Conservation (phyloP, 2,888 invertebrate species). For the Cephalotes varians region DNA sequence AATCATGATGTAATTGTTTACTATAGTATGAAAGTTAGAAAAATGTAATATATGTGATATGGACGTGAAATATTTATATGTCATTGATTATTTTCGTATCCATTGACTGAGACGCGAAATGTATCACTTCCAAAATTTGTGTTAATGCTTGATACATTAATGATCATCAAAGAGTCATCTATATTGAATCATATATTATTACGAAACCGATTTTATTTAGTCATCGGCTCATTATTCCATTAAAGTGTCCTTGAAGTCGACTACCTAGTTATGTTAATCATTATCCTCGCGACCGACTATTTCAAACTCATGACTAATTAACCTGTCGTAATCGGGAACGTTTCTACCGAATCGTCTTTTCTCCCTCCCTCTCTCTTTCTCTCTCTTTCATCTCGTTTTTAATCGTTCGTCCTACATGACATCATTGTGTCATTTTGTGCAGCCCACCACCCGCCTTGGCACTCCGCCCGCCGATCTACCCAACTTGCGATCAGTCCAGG, state of each 20-base stretch:
- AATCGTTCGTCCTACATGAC: conserved; percentile 79
- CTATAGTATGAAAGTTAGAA: neutral
- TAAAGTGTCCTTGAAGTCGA: conserved; percentile 63
- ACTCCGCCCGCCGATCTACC: conserved; percentile 83
- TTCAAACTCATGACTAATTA: conserved; percentile 70
- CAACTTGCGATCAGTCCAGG: conserved; percentile 84
- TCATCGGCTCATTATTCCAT: conserved; percentile 53
- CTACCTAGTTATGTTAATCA: conserved; percentile 42
- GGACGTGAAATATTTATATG: neutral
- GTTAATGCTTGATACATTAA: neutral
- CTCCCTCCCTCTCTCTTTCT: neutral
- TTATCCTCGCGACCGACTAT: conserved; percentile 51
- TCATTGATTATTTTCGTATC: neutral
- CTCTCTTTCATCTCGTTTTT: conserved; percentile 66
- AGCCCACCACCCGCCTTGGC: conserved; percentile 82
- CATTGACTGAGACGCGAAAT: neutral
- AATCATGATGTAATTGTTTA: neutral
- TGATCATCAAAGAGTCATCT: neutral
- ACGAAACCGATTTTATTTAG: neutral
- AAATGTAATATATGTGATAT: neutral
- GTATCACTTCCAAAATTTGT: neutral
- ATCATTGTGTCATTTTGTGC: conserved; percentile 82
- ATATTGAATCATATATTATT: conserved; percentile 8
- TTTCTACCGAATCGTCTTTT: conserved; percentile 48
- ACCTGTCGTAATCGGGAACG: conserved; percentile 61